Evolutionary conservation across 1,140 invertebrate species (phyloP), one percentile per base, ranked within the genome.

Genomic region (Cardiocondyla obscurior): DNA sequence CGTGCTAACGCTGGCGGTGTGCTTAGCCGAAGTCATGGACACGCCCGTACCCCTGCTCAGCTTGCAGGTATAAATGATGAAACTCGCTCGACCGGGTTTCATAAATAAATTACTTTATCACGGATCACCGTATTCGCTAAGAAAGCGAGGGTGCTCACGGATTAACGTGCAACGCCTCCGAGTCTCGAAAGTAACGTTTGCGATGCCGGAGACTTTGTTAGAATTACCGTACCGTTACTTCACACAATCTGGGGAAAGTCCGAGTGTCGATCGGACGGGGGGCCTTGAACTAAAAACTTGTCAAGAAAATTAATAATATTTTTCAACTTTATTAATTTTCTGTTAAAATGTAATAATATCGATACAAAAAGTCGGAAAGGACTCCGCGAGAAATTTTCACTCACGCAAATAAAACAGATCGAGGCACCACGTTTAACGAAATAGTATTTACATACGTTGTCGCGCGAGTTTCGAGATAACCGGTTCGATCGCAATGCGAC

Each of bases 1-100:
- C n/a, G 93, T 96, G 4, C 81, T 96, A 6, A 95, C 95, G 91
- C 88, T 95, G 46, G 94, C 95, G n/a, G 94, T 95, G 19, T 95
- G 95, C 81, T 86, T 96, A 10, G 95, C 95, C 39, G 95, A 96
- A 89, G 95, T 96, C 16, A 95, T 96, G 92, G 95, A 96, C 87
- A 96, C 95, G 67, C 92, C 94, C 19, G 94, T 96, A 25, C 93
- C 94, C 53, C 92, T 95, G 3, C 92, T 96, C 53, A 95, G 94
- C 16, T 95, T 96, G 81, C 96, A 96, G 94, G 96, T 96, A 60
- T n/a, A 94, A 77, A 30, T 51, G 10, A 60, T 58, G 42, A 12
- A 69, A 69, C 19, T 42, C n/a, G n/a, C 10, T 39, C 12, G 39
- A 25, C 64, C 8, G 12, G 44, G 5, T 22, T 12, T 12, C 36